Base-by-base conservation (phyloP, 2,113 vertebrate genomes). In the Suncus etruscus region DNA sequence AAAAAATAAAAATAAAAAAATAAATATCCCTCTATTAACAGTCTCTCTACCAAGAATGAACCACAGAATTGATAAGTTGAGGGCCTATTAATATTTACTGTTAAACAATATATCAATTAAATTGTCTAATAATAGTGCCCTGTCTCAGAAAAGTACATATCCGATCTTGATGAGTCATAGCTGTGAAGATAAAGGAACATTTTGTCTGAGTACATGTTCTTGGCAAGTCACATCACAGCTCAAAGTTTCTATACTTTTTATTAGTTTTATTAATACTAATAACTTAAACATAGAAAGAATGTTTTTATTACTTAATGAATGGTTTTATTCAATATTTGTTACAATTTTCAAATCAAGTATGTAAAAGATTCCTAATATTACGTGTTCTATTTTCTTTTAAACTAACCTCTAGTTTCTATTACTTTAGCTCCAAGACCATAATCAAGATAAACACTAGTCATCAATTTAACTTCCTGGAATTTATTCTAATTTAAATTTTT, bases 401-500 rank as follows among this genome's bases (percentile, higher is more conserved):
- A 92, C 3, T 39, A 39, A 78, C 6, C 75, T 92, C 45, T 75
- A 66, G 39, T 79, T 92, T 86, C 77, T 90, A 25, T 31, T 70
- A 73, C 45, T 72, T 39, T n/a, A 92, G 39, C 16, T 47, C 47
- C 29, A 76, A 77, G 27, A 48, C 6, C 32, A 69, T 47, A 85
- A 77, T 51, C n/a, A 61, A 87, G 51, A 10, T 85, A 45, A 32
- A 90, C 90, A 86, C 10, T 47, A 63, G 9, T 77, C 11, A 61
- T 92, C 45, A 82, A 72, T 83, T 92, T 32, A 77, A 6, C 9
- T 94, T 87, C 22, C 45, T 48, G 25, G n/a, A 70, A 70, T 61
- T 76, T 50, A 92, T 58, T 63, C 65, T 54, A 75, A 83, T 39
- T 39, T 77, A 79, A 86, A 76, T 70, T 29, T 91, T 73, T 93